These are phyloP conservation scores for Notiomystis cincta DNA, from an alignment of 2,113 vertebrate genomes.

Conservation along the genomic window DNA sequence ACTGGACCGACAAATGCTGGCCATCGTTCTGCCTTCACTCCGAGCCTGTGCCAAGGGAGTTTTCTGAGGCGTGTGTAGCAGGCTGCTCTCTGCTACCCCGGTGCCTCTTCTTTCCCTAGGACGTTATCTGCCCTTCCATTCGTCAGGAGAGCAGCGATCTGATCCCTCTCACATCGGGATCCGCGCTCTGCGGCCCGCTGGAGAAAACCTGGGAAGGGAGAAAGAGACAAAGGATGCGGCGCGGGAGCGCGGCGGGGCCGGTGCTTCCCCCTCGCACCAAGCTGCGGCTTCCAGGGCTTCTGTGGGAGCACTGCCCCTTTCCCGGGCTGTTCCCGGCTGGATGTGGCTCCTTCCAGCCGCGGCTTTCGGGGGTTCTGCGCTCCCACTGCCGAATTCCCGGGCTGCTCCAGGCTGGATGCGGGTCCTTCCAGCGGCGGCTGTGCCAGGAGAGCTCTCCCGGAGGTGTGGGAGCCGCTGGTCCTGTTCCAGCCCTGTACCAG, in stretches of 20 bases:
- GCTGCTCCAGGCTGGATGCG: neutral
- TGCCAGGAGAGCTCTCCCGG: neutral
- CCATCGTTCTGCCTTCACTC: neutral
- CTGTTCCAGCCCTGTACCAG: too few relatives aligned
- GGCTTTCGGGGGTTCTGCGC: too few relatives aligned
- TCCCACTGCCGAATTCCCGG: too few relatives aligned
- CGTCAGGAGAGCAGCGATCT: neutral
- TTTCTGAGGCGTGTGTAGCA: neutral
- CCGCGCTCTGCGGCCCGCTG: neutral
- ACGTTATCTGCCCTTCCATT: neutral
- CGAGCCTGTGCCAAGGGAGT: neutral
- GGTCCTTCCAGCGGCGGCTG: accelerated
- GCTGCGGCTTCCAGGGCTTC: too few relatives aligned
- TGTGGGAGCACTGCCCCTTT: too few relatives aligned
- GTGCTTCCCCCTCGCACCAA: neutral
- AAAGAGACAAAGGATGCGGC: neutral
- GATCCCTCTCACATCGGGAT: neutral
- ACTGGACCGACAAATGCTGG: neutral
- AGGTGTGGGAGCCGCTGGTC: too few relatives aligned
- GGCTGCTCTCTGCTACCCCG: neutral
- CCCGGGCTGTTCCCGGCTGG: too few relatives aligned
- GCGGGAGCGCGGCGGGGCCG: neutral
- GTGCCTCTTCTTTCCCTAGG: neutral
- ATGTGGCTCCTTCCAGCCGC: too few relatives aligned
- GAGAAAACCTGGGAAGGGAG: neutral